A percentile compares a stretch with the other conserved stretches of the same genome.
These are phyloP conservation scores for Chunga burmeisteri DNA, from an alignment of 2,113 vertebrate species.

Conservation along the genomic window DNA sequence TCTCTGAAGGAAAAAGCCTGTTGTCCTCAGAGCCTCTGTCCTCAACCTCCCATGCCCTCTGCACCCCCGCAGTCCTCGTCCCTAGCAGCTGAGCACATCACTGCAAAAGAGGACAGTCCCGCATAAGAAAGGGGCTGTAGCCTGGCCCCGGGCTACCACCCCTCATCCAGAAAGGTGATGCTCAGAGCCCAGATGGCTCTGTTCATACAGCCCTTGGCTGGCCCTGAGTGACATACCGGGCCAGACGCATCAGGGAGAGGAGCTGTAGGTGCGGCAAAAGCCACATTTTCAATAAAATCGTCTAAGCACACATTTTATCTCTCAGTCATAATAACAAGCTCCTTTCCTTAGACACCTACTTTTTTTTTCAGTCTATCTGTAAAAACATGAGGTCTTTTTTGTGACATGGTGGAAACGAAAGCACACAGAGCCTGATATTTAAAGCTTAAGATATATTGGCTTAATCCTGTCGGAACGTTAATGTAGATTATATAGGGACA, in stretches of 20 bases:
- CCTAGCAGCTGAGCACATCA: background rate
- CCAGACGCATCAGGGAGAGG: background rate
- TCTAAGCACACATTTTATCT: background rate
- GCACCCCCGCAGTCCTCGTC: fast-evolving
- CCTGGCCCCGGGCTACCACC: background rate
- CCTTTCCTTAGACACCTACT: background rate
- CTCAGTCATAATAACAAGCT: background rate
- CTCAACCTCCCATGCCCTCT: background rate
- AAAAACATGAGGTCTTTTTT: background rate
- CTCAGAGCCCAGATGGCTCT: background rate
- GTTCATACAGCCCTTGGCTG: background rate
- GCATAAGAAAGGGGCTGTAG: background rate
- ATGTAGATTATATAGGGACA: slow-evolving; percentile 15
- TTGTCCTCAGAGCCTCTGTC: background rate
- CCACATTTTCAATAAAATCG: background rate
- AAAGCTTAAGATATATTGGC: background rate
- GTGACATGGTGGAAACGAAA: background rate
- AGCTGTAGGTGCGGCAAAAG: background rate
- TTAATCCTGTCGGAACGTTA: slow-evolving; percentile 48
- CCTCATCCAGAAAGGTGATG: background rate
- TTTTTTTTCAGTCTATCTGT: background rate
- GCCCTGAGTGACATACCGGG: background rate
- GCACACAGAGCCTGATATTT: background rate
- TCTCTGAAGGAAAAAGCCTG: background rate
- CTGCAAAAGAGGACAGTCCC: background rate